These are phyloP conservation scores for Limnephilus marmoratus DNA, from an alignment of 2,888 invertebrate species.

Conservation along the genomic window DNA sequence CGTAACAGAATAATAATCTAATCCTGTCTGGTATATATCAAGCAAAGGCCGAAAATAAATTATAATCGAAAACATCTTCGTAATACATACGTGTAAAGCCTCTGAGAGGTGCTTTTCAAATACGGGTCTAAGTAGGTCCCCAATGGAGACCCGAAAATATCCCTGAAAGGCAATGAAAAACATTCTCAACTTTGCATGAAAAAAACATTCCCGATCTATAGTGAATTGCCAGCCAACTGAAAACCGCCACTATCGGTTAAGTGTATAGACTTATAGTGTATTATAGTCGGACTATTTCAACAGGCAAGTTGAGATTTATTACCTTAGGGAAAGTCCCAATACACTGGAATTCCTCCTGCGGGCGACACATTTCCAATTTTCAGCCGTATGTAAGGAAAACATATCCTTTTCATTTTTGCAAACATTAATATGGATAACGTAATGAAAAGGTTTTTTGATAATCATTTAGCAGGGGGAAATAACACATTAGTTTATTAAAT, in stretches of 20 bases:
- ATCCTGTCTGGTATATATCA: neutral
- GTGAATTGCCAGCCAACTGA: conserved; percentile 6
- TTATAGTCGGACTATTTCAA: conserved; percentile 41
- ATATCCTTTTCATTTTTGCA: conserved; percentile 37
- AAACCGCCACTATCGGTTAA: neutral
- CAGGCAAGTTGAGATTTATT: conserved; percentile 56
- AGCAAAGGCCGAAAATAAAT: neutral
- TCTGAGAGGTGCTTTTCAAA: neutral
- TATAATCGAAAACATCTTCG: neutral
- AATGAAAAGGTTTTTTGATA: neutral
- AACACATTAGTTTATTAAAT: neutral
- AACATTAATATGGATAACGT: neutral
- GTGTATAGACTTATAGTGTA: neutral
- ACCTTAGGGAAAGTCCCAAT: conserved; percentile 41
- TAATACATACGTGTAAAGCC: neutral
- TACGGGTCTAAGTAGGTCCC: neutral
- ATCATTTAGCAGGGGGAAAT: neutral
- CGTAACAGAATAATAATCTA: neutral
- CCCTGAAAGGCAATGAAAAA: neutral
- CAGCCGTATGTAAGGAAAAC: conserved; percentile 22
- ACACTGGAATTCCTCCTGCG: conserved; percentile 32
- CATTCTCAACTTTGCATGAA: conserved; percentile 27
- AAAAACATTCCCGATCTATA: conserved; percentile 23
- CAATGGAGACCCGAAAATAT: neutral
- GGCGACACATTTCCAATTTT: conserved; percentile 42